Base-by-base conservation (phyloP, 2,797 vertebrate genomes). In the Sarcophilus harrisii region DNA sequence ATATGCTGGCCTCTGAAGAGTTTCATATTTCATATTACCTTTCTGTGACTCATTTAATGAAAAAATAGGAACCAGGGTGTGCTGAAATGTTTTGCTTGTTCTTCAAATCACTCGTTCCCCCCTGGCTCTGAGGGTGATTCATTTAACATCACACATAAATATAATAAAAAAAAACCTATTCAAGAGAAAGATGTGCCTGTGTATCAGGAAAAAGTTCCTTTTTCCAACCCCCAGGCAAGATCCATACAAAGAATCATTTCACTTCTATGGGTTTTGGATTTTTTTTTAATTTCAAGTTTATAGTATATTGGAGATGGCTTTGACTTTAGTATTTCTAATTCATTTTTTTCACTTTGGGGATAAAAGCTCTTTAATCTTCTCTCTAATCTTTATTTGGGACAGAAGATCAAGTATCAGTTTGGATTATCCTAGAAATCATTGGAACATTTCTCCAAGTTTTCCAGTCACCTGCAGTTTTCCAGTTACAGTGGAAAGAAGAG, bases 111-210 rank as follows among this genome's bases (percentile, higher is more conserved):
- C 32, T 97, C 90, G 95, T 96, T 93, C 97, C 90, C 90, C 73
- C 57, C 91, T 97, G 96, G 89, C 96, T 98, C 59, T 93, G 73
- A 96, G 95, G 49, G 62, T 98, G 97, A 98, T 93, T 98, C 98
- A 98, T 94, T 97, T 97, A 97, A 96, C 91, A 97, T 93, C 92
- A 95, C 94, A 90, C 91, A 97, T 87, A 98, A 98, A 97, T 94
- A 96, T 90, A 98, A 96, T 94, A 97, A 94, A 94, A 95, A 95
- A 49, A 95, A 97, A 94, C 94, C 24, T 95, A 52, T 90, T 96
- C 93, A 60, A 52, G 29, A 30, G 73, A 52, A 97, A 16, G 0
- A 60, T 59, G 38, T 95, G 38, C 93, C 96, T 97, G 87, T 94
- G 90, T 54, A 94, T 94, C 91, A 52, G 3, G 28, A 49, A 95